These are phyloP conservation scores for Trichomycterus rosablanca DNA, from an alignment of 2,113 vertebrate species.

Conservation along the genomic window DNA sequence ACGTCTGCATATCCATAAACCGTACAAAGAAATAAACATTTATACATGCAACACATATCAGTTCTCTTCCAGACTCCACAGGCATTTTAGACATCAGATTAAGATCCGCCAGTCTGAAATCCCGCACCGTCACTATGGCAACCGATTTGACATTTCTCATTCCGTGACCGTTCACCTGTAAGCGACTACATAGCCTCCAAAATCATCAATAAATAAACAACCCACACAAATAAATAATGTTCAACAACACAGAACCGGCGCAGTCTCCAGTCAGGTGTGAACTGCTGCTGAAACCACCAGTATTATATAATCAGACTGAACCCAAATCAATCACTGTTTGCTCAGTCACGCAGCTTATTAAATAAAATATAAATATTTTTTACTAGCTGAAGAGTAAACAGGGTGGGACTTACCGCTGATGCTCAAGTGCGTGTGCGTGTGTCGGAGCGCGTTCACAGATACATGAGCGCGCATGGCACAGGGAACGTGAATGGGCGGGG, in stretches of 20 bases:
- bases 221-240: neutral
- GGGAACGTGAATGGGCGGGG: conserved; percentile 32
- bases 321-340: neutral
- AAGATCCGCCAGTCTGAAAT: conserved; percentile 5
- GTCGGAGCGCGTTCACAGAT: conserved; percentile 35
- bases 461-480: conserved; percentile 22
- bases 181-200: no score
- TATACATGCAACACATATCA: neutral
- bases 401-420: conserved; percentile 38
- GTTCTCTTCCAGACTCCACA: neutral
- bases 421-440: conserved; percentile 21
- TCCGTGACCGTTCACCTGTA: neutral
- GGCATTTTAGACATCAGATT: neutral
- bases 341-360: neutral
- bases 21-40: no score
- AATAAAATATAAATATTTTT: neutral
- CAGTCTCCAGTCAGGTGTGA: no score
- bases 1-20: no score
- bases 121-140: conserved; percentile 23
- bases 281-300: no score
- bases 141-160: conserved; percentile 5
- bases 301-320: neutral
- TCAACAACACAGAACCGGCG: neutral
- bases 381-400: neutral
- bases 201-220: neutral